Evolutionary conservation across 2,113 vertebrate species (phyloP), one percentile per base, ranked within the genome.

Genomic region (Albula glossodonta): DNA sequence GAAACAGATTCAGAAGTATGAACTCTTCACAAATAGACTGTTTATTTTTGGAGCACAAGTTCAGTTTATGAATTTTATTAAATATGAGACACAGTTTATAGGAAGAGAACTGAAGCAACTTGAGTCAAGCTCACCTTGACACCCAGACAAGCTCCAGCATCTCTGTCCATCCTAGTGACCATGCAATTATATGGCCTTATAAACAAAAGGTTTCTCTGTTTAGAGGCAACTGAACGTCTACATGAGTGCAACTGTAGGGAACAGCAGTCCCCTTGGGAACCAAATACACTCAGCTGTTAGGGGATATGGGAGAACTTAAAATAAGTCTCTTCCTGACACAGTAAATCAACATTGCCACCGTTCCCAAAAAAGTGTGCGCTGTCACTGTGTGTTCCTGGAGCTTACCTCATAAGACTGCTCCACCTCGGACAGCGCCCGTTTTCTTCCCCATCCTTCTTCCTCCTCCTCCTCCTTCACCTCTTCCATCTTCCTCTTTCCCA

Each of bases 381-480:
- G 57, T 82, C 11, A n/a, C 5, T 52, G 25, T 85, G 12, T 70
- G 25, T 60, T 22, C 11, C 11, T 2, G 52, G 12, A 84, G 19
- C 5, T 88, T 84, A 94, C 94, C 93, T 84, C 77, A 0, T 87
- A 79, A 60, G 83, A 51, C n/a, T 87, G 83, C 77, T 88, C 87
- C 5, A 17, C 84, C 5, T 92, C 92, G 12, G 89, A 87, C 0
- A 56, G 84, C 5, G 92, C 91, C 84, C 31, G 31, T 41, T 41
- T 41, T 1, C 31, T 88, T 51, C 0, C 74, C 94, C 50, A 92
- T 92, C 70, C 91, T 90, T 87, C 96, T 95, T 1, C 63, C 74
- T 66, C 87, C 89, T 3, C 93, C 94, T 48, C 93, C 94, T 93
- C 93, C 1, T 91, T n/a, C 5, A 86, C 89, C 49, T 90, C 91